These are phyloP conservation scores for Monodelphis domestica DNA, from an alignment of 2,797 vertebrate species.

Conservation along the genomic window DNA sequence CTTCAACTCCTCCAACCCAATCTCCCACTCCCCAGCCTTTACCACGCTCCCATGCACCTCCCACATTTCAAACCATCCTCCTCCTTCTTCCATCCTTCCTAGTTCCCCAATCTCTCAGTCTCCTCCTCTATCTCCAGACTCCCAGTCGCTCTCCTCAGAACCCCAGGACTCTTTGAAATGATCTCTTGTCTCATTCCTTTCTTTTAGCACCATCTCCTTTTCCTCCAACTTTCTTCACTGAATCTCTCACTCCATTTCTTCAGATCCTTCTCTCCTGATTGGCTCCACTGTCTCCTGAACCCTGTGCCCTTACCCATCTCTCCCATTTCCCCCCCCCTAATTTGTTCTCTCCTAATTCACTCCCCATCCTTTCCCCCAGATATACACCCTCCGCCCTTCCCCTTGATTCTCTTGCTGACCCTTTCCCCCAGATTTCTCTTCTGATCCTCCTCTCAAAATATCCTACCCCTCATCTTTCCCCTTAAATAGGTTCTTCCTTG, in stretches of 20 bases:
- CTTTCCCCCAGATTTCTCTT: not conserved
- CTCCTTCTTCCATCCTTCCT: not conserved
- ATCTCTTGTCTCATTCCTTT: not conserved
- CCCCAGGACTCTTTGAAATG: not conserved
- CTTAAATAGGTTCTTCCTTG: not conserved
- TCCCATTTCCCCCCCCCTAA: not conserved
- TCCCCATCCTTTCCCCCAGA: not conserved
- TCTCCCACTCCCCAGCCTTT: not conserved
- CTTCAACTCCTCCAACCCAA: not conserved
- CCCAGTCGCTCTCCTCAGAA: not conserved
- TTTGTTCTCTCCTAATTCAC: not conserved
- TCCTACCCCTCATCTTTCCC: not conserved
- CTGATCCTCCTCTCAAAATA: too few species aligned
- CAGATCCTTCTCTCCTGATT: not conserved
- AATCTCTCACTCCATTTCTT: not conserved
- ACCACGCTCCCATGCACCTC: not conserved
- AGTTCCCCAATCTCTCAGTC: not conserved
- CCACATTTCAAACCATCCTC: not conserved
- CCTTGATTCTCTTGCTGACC: not conserved
- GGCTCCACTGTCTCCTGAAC: not conserved
- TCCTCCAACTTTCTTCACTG: not conserved
- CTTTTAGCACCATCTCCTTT: not conserved
- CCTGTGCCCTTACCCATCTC: too few species aligned
- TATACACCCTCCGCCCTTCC: not conserved
- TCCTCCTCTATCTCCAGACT: not conserved